Conservation (phyloP, 2,888 invertebrate genomes). For the Epiblema foenella region DNA sequence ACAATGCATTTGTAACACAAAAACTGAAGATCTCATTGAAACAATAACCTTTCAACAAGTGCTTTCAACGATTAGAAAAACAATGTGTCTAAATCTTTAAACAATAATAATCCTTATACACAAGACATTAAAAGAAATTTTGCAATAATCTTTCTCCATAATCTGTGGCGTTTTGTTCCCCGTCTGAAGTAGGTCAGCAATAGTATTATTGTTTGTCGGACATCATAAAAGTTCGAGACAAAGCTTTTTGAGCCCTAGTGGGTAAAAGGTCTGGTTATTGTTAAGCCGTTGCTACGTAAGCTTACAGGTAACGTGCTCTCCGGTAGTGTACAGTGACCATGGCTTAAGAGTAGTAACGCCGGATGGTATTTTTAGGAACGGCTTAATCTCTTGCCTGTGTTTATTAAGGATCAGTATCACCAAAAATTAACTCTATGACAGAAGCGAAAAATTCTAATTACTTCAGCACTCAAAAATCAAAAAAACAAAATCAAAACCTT, state of each 20-base stretch:
- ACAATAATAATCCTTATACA: neutral
- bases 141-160: neutral
- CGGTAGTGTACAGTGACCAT: slow-evolving; percentile 16
- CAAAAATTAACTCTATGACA: no score
- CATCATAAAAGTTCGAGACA: slow-evolving; percentile 42
- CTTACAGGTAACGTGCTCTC: slow-evolving; percentile 40
- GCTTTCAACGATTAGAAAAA: neutral
- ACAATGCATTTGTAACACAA: slow-evolving; percentile 27
- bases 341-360: neutral
- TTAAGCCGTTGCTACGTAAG: slow-evolving; percentile 37
- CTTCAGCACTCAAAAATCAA: no score
- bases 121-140: neutral
- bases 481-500: no score
- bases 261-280: slow-evolving; percentile 41
- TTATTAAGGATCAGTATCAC: no score
- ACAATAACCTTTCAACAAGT: slow-evolving; percentile 19
- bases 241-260: slow-evolving; percentile 33
- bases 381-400: no score
- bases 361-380: no score
- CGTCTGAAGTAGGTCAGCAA: slow-evolving; percentile 18
- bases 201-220: slow-evolving; percentile 35
- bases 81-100: no score
- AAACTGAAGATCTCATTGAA: slow-evolving; percentile 23
- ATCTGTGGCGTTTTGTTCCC: neutral
- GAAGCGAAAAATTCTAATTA: no score